phyloP scores from a whole-genome alignment of 2,888 invertebrate genomes.

The Cylindroiulus punctatus region DNA sequence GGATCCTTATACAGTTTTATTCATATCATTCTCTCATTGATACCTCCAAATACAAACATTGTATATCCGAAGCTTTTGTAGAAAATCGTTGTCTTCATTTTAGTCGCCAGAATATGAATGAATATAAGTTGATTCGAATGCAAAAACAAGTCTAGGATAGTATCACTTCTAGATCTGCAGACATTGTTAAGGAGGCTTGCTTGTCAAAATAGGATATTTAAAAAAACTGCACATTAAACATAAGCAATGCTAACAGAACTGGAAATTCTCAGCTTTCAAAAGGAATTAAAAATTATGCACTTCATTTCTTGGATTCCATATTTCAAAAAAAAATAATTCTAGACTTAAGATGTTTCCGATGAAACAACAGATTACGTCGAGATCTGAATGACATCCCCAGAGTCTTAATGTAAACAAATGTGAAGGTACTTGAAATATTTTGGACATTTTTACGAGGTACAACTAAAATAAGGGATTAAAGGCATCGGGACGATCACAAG shows the following conservation, averaged over 20 bases:
- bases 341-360: not conserved
- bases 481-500: not conserved
- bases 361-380: not conserved
- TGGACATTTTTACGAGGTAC: not conserved
- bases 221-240: not conserved
- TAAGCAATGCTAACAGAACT: too few relatives aligned
- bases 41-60: slow-evolving; percentile 19
- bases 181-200: not conserved
- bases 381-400: not conserved
- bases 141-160: not conserved
- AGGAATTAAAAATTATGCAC: not conserved
- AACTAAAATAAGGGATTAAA: not conserved
- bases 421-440: not conserved
- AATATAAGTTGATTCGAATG: not conserved
- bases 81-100: slow-evolving; percentile 12
- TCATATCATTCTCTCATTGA: slow-evolving; percentile 10
- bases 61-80: not conserved
- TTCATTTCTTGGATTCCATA: not conserved
- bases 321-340: not conserved
- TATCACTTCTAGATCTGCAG: not conserved
- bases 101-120: slow-evolving; percentile 1
- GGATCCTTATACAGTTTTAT: not conserved
- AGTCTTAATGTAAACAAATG: not conserved
- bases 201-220: not conserved
- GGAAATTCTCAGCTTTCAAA: too few relatives aligned